Conservation (phyloP, 2,888 invertebrate genomes). For the Scaeva pyrastri region DNA sequence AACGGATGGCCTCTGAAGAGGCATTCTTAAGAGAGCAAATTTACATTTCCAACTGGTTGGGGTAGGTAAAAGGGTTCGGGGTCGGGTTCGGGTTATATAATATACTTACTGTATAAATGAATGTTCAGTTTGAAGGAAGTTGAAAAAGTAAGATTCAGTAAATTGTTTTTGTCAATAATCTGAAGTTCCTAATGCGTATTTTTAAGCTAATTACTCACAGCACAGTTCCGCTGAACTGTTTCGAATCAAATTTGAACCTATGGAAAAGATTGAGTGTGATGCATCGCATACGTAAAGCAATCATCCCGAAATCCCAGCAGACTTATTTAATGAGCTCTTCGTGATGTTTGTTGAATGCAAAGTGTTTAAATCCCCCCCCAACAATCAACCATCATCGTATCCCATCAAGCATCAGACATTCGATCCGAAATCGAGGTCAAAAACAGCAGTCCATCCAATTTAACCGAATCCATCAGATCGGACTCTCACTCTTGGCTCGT, state of each 20-base stretch:
- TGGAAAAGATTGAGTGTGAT: background rate
- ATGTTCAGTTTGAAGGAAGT: background rate
- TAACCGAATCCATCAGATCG: background rate
- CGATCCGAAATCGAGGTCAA: slow-evolving; percentile 16
- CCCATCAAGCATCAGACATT: slow-evolving; percentile 3
- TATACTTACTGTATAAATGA: no score
- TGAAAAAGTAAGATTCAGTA: slow-evolving; percentile 17
- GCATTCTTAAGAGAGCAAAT: slow-evolving; percentile 62
- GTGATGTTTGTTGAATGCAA: slow-evolving; percentile 68
- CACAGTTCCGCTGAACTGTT: slow-evolving; percentile 55
- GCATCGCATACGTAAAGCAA: slow-evolving; percentile 20
- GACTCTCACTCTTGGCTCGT: slow-evolving; percentile 41
- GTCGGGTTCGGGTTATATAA: no score
- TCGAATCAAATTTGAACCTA: slow-evolving; percentile 52
- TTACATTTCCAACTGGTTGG: slow-evolving; percentile 65
- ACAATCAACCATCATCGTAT: background rate
- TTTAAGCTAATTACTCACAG: slow-evolving; percentile 60
- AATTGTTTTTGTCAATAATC: slow-evolving; percentile 13
- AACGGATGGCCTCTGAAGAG: slow-evolving; percentile 58
- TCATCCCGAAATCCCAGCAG: slow-evolving; percentile 50
- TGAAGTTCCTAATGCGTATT: slow-evolving; percentile 30
- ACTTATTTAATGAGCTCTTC: slow-evolving; percentile 67
- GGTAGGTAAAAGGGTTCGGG: no score
- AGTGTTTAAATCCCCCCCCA: slow-evolving; percentile 30
- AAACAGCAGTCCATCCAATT: slow-evolving; percentile 18